phyloP scores from a whole-genome alignment of 2,113 vertebrate species.

The Sarotherodon lohbergeri region DNA sequence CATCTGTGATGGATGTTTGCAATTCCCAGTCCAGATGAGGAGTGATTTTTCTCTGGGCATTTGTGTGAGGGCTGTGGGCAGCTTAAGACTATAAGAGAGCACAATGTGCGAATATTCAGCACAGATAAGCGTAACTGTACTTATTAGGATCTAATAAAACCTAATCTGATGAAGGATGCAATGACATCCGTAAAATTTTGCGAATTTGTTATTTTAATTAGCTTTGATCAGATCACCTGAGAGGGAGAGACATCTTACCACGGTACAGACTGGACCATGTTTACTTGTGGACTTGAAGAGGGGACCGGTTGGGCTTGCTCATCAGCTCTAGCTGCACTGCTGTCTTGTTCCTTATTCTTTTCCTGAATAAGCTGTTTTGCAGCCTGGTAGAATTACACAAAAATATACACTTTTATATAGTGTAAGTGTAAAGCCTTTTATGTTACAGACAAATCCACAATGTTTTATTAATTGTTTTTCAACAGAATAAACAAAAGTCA shows the following conservation, averaged over 20 bases:
- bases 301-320: background rate
- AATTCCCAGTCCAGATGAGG: background rate
- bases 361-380: slow-evolving; percentile 17
- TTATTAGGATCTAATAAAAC: background rate
- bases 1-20: background rate
- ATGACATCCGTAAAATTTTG: background rate
- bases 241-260: background rate
- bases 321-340: background rate
- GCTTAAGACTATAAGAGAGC: background rate
- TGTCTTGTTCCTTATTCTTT: background rate
- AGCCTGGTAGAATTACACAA: slow-evolving; percentile 29
- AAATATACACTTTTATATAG: background rate
- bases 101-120: background rate
- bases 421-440: background rate
- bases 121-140: background rate
- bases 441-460: background rate
- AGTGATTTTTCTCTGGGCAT: background rate
- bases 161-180: background rate
- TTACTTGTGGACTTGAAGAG: background rate
- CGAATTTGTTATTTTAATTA: background rate
- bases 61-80: background rate
- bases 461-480: background rate
- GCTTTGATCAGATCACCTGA: background rate
- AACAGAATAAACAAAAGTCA: background rate
- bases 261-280: background rate